Conservation (phyloP, 2,888 invertebrate species). For the Acleris laterana region DNA sequence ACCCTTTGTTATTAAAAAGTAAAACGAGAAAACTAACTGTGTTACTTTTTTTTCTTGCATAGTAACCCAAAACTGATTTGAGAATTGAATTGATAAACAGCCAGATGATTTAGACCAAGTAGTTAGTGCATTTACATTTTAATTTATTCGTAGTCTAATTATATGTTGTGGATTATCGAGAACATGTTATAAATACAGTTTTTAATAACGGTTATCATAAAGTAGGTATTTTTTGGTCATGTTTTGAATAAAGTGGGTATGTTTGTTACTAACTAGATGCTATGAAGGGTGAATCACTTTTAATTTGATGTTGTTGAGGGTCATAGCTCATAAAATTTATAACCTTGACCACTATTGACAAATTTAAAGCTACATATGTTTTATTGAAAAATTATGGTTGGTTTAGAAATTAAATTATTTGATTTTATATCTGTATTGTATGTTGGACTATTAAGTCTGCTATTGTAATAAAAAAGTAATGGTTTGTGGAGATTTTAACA, state of each 20-base stretch:
- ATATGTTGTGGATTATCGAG: no score
- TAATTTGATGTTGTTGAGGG: not conserved
- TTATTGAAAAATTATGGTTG: no score
- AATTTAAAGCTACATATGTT: not conserved
- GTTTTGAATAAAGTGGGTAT: conserved; percentile 12
- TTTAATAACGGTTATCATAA: no score
- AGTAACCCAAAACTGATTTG: conserved; percentile 1
- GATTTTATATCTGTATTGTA: no score
- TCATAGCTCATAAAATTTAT: not conserved
- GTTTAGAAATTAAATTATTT: no score
- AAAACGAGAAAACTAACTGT: conserved; percentile 6
- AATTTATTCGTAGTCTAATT: conserved; percentile 1
- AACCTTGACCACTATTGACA: conserved; percentile 1
- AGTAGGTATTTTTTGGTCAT: no score
- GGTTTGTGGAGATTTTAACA: no score
- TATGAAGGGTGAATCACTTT: not conserved
- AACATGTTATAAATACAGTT: no score
- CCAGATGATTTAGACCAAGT: conserved; percentile 8
- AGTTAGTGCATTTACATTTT: not conserved
- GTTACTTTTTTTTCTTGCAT: not conserved
- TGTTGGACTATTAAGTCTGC: no score
- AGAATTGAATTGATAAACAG: conserved; percentile 17
- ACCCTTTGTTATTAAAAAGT: conserved; percentile 19
- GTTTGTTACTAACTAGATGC: not conserved
- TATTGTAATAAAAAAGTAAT: no score